Base-by-base conservation (phyloP, 2,888 invertebrate species). In the Ptychoptera contaminata region DNA sequence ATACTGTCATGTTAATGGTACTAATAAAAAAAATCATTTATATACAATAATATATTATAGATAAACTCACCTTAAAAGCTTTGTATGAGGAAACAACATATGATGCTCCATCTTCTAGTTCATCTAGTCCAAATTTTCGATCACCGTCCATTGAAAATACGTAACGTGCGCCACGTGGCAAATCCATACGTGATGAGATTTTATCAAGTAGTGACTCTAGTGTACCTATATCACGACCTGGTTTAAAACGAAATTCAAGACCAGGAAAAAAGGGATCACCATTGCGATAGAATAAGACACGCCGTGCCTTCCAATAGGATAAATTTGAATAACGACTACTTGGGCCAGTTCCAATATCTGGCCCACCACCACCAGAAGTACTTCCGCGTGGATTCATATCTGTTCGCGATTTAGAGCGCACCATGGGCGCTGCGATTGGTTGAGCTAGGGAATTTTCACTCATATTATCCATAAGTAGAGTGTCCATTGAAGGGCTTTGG, bases 51-150 rank as follows among this genome's bases (percentile, higher is more conserved):
- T n/a, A n/a, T n/a, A n/a, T n/a, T n/a, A n/a, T n/a, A 35, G 34
- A 41, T 14, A 23, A 37, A 60, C 73, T 73, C 65, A 86, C 90
- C 82, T 88, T 87, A 65, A 91, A 91, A 10, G 82, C 82, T 66
- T 87, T 87, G 60, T 85, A 87, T 5, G 88, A 88, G 8, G 93
- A 92, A 34, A 91, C 91, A 51, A 94, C 88, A 63, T 93, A 94
- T 8, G 84, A 82, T 14, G 83, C 83, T n/a, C 88, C 90, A 58
- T 91, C 88, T 58, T 87, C 85, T 49, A 92, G 67, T 58, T 91
- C 88, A 56, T 84, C 91, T 54, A 87, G 70, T 59, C 79, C 74
- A 61, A 81, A 79, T 59, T 92, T 84, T 46, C 87, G 73, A 54
- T 83, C 81, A 0, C 93, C 93, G 50, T 92, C 90, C 79, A 90